phyloP scores from a whole-genome alignment of 35 echinoderm and acorn worm genomes.

The Heliocidaris erythrogramma region DNA sequence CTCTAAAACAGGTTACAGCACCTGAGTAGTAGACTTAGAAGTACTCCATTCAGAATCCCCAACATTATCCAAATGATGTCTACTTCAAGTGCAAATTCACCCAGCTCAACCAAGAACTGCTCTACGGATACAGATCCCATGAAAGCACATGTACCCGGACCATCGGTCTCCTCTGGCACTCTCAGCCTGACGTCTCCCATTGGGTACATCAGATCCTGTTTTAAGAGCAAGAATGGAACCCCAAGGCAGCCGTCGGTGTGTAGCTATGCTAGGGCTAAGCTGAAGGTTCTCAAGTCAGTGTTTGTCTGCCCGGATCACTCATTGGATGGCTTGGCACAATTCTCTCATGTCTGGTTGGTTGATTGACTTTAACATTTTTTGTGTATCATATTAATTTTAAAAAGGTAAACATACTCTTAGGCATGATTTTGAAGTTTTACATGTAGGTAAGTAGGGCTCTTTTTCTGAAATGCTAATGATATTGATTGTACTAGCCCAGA shows the following conservation, averaged over 20 bases:
- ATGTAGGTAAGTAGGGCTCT: too few relatives aligned
- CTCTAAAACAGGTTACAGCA: background rate
- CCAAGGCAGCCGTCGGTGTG: constrained; percentile 94
- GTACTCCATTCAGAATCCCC: background rate
- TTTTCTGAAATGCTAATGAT: too few relatives aligned
- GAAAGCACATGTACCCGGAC: background rate
- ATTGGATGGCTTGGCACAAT: constrained; percentile 79
- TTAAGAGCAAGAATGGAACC: constrained; percentile 98
- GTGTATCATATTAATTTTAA: too few relatives aligned
- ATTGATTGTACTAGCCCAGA: too few relatives aligned
- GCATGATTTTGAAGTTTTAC: too few relatives aligned
- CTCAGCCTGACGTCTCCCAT: constrained; percentile 59
- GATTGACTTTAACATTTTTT: background rate
- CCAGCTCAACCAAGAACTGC: background rate
- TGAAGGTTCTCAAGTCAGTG: constrained; percentile 73
- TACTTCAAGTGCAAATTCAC: background rate
- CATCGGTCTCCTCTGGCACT: background rate
- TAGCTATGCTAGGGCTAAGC: constrained; percentile 74
- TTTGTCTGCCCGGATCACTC: constrained; percentile 84
- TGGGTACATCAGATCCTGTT: constrained; percentile 91
- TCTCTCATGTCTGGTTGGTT: constrained; percentile 95
- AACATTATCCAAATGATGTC: background rate
- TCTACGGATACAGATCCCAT: background rate
- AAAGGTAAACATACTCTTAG: too few relatives aligned
- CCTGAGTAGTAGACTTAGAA: background rate